A percentile compares a stretch with the other conserved stretches of the same genome.
Conservation (phyloP, 1,140 invertebrate genomes). For the Drosophila quadrilineata region DNA sequence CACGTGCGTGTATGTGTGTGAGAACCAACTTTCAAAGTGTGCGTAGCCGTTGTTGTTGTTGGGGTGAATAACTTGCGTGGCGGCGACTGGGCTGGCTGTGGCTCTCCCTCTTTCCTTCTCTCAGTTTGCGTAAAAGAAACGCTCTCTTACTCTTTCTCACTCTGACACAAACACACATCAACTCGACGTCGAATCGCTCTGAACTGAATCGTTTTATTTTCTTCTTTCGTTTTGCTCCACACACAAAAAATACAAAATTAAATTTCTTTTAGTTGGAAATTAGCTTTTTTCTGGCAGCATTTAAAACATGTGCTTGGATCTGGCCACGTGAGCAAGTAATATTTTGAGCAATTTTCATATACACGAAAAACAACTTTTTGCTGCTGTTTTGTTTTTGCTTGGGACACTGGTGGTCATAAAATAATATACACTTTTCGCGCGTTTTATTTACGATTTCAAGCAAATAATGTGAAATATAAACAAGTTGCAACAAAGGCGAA, state of each 20-base stretch:
- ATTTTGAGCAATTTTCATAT: conserved; percentile 41
- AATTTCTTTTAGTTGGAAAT: conserved; percentile 65
- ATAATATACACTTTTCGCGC: conserved; percentile 27
- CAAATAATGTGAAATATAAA: conserved; percentile 16
- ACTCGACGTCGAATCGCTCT: conserved; percentile 6
- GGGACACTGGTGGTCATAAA: conserved; percentile 26
- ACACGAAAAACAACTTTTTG: conserved; percentile 35
- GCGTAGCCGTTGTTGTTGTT: conserved; percentile 63
- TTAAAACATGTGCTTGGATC: conserved; percentile 46
- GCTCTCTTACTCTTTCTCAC: conserved; percentile 23
- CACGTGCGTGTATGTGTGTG: too few species aligned
- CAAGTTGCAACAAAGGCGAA: conserved; percentile 7
- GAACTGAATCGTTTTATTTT: conserved; percentile 53
- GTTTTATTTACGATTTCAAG: conserved; percentile 8
- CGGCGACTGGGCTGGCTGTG: conserved; percentile 60
- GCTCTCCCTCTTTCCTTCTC: conserved; percentile 52
- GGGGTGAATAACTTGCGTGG: conserved; percentile 76
- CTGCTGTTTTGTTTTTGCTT: not conserved
- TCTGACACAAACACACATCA: conserved; percentile 26
- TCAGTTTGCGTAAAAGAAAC: conserved; percentile 29
- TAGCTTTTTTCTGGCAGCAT: conserved; percentile 32
- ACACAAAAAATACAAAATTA: conserved; percentile 56
- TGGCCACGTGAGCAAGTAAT: conserved; percentile 45
- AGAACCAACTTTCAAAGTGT: conserved; percentile 45
- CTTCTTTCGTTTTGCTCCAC: conserved; percentile 35